These are phyloP conservation scores for Sebastes wilsoni DNA, from an alignment of 2,797 vertebrate species.

Conservation along the genomic window DNA sequence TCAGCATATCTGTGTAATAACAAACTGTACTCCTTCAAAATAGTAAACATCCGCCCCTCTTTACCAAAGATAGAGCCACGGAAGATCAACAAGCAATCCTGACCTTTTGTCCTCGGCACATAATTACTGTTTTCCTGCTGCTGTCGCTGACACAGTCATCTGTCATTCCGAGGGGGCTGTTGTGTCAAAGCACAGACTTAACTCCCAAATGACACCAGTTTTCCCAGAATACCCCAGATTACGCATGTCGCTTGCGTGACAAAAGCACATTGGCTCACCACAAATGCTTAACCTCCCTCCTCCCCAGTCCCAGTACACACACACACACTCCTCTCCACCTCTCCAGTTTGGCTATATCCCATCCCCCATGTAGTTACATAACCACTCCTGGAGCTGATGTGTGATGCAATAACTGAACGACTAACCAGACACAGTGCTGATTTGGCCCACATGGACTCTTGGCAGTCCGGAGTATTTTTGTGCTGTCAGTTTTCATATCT, in stretches of 20 bases:
- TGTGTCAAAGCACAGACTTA: slow-evolving; percentile 10
- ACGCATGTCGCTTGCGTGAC: slow-evolving; percentile 15
- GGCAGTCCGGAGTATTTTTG: slow-evolving; percentile 6
- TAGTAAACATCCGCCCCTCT: neutral
- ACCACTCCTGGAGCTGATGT: slow-evolving; percentile 33
- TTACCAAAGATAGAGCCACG: neutral
- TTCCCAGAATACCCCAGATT: slow-evolving; percentile 24
- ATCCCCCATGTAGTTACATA: slow-evolving; percentile 51
- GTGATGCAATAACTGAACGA: slow-evolving; percentile 41
- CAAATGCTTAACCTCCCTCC: neutral
- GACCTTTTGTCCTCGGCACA: slow-evolving; percentile 20
- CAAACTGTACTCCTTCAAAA: neutral
- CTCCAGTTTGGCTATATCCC: slow-evolving; percentile 11
- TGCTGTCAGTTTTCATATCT: neutral
- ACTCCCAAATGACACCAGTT: neutral
- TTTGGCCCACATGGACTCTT: slow-evolving; percentile 19
- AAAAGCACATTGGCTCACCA: neutral
- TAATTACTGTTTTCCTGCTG: slow-evolving; percentile 8
- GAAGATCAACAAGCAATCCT: neutral
- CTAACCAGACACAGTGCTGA: slow-evolving; percentile 28
- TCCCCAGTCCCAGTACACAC: neutral
- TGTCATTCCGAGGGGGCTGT: neutral
- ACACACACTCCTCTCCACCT: neutral
- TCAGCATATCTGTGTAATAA: slow-evolving; percentile 7
- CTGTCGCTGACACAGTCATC: neutral